Evolutionary conservation across 2,113 vertebrate species (phyloP).

Genomic region (Struthidea cinerea): DNA sequence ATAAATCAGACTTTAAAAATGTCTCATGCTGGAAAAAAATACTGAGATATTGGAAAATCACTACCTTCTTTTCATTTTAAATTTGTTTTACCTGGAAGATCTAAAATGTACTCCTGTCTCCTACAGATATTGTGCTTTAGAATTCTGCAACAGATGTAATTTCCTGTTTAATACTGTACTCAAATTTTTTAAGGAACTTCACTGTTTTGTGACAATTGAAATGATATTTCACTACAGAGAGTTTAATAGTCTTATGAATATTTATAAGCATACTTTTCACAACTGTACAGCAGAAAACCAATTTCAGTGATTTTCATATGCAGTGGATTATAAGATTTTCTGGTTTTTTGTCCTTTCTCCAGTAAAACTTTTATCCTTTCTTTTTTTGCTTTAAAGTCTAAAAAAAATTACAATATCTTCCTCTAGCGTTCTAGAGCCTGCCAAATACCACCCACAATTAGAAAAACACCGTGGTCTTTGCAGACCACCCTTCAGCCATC

Average conservation of each 20-base stretch:
- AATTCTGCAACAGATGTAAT: not conserved
- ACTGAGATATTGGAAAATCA: not conserved
- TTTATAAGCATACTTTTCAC: not conserved
- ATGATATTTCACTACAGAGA: not conserved
- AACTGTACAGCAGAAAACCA: not conserved
- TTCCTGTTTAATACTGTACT: not conserved
- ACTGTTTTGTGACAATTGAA: not conserved
- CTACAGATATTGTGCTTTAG: not conserved
- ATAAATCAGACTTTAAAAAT: not conserved
- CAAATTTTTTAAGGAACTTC: not conserved
- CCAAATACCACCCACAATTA: slow-evolving; percentile 35
- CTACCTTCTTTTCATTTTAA: not conserved
- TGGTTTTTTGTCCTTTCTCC: not conserved
- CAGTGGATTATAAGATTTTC: not conserved
- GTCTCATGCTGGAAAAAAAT: not conserved
- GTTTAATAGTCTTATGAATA: not conserved
- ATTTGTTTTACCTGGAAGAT: not conserved
- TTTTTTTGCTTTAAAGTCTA: not conserved
- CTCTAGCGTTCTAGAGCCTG: slow-evolving; percentile 2
- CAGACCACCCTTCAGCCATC: slow-evolving; percentile 57
- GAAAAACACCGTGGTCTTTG: slow-evolving; percentile 14
- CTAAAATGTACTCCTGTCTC: not conserved
- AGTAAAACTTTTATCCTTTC: not conserved
- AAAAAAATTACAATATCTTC: slow-evolving; percentile 32
- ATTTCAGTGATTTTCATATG: not conserved